These are phyloP conservation scores for Cephalopholis sonnerati DNA, from an alignment of 2,113 vertebrate species.

Conservation along the genomic window DNA sequence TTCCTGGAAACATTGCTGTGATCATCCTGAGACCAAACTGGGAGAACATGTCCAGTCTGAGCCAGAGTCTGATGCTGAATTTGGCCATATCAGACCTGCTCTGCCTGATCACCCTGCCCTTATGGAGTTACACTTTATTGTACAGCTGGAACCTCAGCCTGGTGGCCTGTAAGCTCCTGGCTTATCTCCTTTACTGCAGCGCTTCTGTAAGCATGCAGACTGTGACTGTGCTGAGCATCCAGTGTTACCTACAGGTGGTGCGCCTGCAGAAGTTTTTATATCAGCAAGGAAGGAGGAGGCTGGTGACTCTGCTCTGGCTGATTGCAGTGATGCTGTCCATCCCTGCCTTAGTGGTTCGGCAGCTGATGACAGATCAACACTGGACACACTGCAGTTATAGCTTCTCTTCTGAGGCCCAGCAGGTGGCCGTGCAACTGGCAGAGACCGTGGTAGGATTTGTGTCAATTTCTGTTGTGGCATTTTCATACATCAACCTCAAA, in stretches of 20 bases:
- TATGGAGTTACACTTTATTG: constrained; percentile 39
- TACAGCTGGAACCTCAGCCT: constrained; percentile 25
- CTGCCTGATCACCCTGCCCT: constrained; percentile 32
- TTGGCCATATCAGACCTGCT: constrained; percentile 8
- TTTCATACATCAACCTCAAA: constrained; percentile 37
- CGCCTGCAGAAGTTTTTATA: no score
- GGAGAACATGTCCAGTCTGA: no score
- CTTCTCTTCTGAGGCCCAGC: constrained; percentile 2
- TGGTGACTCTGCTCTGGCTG: no score
- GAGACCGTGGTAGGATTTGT: neutral
- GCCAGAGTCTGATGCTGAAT: no score
- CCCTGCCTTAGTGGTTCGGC: constrained; percentile 9
- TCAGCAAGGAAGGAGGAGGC: no score
- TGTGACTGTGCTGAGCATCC: neutral
- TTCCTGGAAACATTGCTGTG: no score
- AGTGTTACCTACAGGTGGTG: constrained; percentile 47
- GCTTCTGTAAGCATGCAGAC: constrained; percentile 34
- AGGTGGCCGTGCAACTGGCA: neutral
- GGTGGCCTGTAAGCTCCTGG: constrained; percentile 19
- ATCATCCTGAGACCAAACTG: no score
- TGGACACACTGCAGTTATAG: rapidly evolving
- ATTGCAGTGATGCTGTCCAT: no score
- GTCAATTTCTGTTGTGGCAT: constrained; percentile 5
- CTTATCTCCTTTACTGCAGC: constrained; percentile 6
- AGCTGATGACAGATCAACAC: neutral